These are phyloP conservation scores for Ctenosaura bakeri DNA, from an alignment of 2,797 vertebrate species.

Conservation along the genomic window DNA sequence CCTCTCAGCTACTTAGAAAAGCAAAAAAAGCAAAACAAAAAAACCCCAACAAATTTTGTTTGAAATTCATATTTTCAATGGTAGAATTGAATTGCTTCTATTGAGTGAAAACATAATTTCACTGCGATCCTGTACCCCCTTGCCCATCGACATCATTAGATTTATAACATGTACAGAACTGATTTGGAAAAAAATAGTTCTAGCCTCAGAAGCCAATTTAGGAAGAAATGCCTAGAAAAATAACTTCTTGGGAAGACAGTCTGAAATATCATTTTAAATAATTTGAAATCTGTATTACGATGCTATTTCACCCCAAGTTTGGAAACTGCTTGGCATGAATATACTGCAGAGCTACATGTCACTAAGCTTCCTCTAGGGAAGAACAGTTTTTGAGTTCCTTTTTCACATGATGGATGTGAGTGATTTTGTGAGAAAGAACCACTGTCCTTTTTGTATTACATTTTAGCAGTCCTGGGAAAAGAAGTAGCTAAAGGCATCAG, in stretches of 20 bases:
- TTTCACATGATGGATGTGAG: conserved; percentile 74
- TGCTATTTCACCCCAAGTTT: conserved; percentile 54
- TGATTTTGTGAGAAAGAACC: conserved; percentile 71
- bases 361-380: conserved; percentile 50
- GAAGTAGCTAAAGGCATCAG: conserved; percentile 71
- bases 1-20: neutral
- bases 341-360: conserved; percentile 10
- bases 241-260: neutral
- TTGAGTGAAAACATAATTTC: neutral
- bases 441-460: conserved; percentile 70
- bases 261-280: neutral
- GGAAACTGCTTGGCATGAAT: conserved; percentile 48
- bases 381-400: conserved; percentile 55
- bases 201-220: neutral
- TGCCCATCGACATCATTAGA: too few relatives aligned
- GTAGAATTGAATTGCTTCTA: neutral
- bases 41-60: too few relatives aligned
- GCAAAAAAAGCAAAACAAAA: too few relatives aligned
- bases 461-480: conserved; percentile 51
- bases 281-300: conserved; percentile 32
- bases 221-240: neutral
- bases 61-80: neutral
- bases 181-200: neutral
- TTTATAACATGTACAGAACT: too few relatives aligned
- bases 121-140: too few relatives aligned